These are phyloP conservation scores for Tetramorium parvispinum DNA, from an alignment of 1,140 invertebrate species.

Conservation along the genomic window DNA sequence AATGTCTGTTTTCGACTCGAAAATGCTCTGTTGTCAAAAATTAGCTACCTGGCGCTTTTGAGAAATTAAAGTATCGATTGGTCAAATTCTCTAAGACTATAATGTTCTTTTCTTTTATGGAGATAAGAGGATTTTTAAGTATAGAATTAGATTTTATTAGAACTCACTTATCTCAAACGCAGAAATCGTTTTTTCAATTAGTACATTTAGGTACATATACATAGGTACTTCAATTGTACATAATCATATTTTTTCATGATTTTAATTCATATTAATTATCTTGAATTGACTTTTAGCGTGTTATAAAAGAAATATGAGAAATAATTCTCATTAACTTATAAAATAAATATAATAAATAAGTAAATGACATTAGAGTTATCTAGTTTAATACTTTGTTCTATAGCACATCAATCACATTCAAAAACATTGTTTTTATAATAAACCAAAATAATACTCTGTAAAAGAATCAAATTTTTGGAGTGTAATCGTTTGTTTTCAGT, in stretches of 20 bases:
- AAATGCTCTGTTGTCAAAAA: slow-evolving; percentile 4
- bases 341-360: neutral
- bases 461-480: neutral
- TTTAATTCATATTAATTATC: neutral
- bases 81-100: neutral
- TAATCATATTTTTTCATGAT: no score
- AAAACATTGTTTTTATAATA: neutral
- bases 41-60: slow-evolving; percentile 8
- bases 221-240: no score
- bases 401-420: neutral
- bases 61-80: slow-evolving; percentile 24
- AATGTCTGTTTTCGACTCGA: slow-evolving; percentile 1
- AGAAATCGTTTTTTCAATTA: neutral
- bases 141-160: neutral
- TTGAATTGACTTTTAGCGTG: neutral
- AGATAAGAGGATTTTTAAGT: neutral
- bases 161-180: neutral
- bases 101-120: neutral
- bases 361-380: neutral
- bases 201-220: no score
- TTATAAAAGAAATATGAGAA: neutral
- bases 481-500: neutral
- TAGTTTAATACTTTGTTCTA: neutral
- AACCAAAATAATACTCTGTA: neutral
- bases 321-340: neutral